These are phyloP conservation scores for Lucilia sericata DNA, from an alignment of 1,140 invertebrate genomes.

Conservation along the genomic window DNA sequence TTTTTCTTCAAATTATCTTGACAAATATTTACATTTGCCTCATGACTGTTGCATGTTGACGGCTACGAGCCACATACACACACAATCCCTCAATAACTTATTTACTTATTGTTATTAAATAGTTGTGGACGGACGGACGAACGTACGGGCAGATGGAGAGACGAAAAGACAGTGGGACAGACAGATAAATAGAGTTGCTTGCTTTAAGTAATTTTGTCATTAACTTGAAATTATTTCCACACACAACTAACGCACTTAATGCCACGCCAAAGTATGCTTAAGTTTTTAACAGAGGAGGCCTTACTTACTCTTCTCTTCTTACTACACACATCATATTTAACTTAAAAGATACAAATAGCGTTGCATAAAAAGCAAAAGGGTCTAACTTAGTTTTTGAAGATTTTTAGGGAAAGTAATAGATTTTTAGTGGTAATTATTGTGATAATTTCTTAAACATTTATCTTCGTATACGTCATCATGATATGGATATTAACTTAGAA, in stretches of 20 bases:
- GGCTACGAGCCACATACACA: not conserved
- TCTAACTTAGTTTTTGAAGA: too few relatives aligned
- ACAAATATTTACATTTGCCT: slow-evolving; percentile 36
- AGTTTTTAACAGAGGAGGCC: slow-evolving; percentile 25
- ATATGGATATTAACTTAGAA: too few relatives aligned
- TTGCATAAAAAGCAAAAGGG: too few relatives aligned
- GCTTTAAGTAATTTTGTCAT: slow-evolving; percentile 49
- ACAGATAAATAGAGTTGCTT: not conserved
- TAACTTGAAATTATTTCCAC: slow-evolving; percentile 49
- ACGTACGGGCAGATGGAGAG: not conserved
- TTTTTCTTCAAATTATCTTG: slow-evolving; percentile 17
- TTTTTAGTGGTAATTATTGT: too few relatives aligned
- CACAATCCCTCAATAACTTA: not conserved
- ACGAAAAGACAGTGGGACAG: not conserved
- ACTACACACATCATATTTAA: not conserved
- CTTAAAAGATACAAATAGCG: too few relatives aligned
- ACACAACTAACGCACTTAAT: slow-evolving; percentile 36
- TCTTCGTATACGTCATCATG: too few relatives aligned
- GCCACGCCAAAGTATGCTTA: slow-evolving; percentile 37
- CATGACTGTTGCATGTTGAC: slow-evolving; percentile 38
- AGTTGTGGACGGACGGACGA: not conserved
- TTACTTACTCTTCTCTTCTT: not conserved
- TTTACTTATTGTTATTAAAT: not conserved
- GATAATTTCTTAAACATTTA: too few relatives aligned
- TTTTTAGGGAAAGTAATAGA: too few relatives aligned